Evolutionary conservation across 2,888 invertebrate species (phyloP).

Genomic region (Brenthis daphne): DNA sequence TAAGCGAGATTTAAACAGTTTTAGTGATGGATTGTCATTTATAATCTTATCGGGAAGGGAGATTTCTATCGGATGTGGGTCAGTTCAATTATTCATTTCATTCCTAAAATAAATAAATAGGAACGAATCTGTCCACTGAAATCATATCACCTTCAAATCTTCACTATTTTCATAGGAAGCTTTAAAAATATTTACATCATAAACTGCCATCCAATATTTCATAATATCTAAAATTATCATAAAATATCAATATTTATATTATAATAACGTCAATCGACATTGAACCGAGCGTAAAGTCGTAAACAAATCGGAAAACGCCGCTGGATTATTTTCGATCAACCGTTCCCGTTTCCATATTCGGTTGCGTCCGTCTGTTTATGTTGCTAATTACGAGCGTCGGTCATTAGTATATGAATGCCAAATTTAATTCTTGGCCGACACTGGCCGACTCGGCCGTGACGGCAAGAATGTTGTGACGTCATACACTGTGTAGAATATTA

Average conservation of each 20-base stretch:
- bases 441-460: constrained; percentile 53
- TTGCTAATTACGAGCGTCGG: constrained; percentile 60
- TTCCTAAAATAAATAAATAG: not conserved
- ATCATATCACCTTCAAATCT: not conserved
- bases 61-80: not conserved
- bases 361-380: constrained; percentile 53
- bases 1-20: no score
- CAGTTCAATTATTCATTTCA: not conserved
- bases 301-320: constrained; percentile 35
- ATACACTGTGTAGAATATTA: constrained; percentile 30
- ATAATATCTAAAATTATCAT: constrained; percentile 27
- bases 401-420: constrained; percentile 65
- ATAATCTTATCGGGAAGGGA: no score
- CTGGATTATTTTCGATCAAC: constrained; percentile 50
- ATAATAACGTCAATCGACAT: constrained; percentile 24
- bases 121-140: not conserved
- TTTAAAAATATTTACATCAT: constrained; percentile 3
- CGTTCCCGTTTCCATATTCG: constrained; percentile 61
- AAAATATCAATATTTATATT: constrained; percentile 39
- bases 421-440: constrained; percentile 69
- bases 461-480: constrained; percentile 71
- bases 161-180: not conserved
- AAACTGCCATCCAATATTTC: not conserved
- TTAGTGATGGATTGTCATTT: no score
- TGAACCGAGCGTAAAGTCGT: constrained; percentile 21